A percentile compares a stretch with the other conserved stretches of the same genome.
These are phyloP conservation scores for Frankliniella fusca DNA, from an alignment of 2,888 invertebrate species.

Conservation along the genomic window DNA sequence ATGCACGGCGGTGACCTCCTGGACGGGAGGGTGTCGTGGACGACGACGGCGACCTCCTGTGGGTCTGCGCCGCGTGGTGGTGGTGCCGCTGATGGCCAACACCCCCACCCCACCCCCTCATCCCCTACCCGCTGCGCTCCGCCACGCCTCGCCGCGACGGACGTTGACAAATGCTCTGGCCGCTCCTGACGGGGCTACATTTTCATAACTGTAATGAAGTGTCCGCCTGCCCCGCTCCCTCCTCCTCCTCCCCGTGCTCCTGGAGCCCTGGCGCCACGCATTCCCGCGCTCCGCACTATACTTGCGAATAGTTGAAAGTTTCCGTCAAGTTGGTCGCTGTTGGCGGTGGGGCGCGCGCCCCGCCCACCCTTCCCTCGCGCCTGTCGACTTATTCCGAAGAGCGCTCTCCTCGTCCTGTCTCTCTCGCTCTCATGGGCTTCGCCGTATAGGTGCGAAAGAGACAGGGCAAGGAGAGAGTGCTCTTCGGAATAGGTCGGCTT, in stretches of 20 bases:
- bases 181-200: slow-evolving; percentile 28
- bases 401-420: too few species aligned
- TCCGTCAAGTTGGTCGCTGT: slow-evolving; percentile 34
- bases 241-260: background rate
- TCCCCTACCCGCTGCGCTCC: slow-evolving; percentile 35
- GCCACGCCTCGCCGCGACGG: slow-evolving; percentile 37
- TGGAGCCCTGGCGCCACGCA: slow-evolving; percentile 16
- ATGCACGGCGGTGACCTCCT: too few species aligned
- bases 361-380: too few species aligned
- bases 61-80: too few species aligned
- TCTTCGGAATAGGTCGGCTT: too few species aligned
- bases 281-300: slow-evolving; percentile 27
- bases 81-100: too few species aligned
- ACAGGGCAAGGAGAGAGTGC: too few species aligned
- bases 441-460: too few species aligned
- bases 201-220: slow-evolving; percentile 31
- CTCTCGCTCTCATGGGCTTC: too few species aligned
- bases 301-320: slow-evolving; percentile 27
- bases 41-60: too few species aligned
- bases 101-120: background rate
- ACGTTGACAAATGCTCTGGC: slow-evolving; percentile 48
- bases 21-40: too few species aligned
- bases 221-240: slow-evolving; percentile 22
- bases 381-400: too few species aligned
- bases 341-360: slow-evolving; percentile 27